These are phyloP conservation scores for Eupsittula cactorum DNA, from an alignment of 2,113 vertebrate species.

Conservation along the genomic window DNA sequence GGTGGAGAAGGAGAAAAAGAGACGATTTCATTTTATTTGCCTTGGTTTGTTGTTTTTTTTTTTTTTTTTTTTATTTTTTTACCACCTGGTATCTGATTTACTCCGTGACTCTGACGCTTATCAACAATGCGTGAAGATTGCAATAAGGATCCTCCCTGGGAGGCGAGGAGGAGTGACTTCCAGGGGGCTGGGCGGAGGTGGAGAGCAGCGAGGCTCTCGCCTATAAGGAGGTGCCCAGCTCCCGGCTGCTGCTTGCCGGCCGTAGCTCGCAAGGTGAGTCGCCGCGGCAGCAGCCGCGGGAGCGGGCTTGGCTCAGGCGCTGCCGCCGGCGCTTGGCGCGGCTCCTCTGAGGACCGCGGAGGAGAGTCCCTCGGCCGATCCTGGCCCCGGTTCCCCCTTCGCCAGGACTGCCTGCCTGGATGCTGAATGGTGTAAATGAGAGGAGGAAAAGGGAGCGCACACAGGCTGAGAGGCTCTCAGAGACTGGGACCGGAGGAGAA, in stretches of 20 bases:
- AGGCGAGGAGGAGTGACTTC: constrained; percentile 65
- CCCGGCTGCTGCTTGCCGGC: constrained; percentile 36
- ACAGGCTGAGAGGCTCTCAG: not conserved
- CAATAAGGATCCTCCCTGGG: constrained; percentile 68
- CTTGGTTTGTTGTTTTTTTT: no score
- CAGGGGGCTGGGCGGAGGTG: constrained; percentile 72
- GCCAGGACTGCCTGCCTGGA: not conserved
- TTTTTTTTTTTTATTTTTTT: not conserved
- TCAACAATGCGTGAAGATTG: constrained; percentile 26
- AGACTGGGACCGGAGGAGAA: constrained; percentile 26
- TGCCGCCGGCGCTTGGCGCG: not conserved
- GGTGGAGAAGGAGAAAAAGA: not conserved
- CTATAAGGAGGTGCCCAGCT: constrained; percentile 79
- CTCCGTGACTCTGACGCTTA: constrained; percentile 36
- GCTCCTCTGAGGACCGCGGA: not conserved
- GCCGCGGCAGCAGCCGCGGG: not conserved
- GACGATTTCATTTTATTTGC: not conserved
- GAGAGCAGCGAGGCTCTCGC: constrained; percentile 47
- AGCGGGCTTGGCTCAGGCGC: not conserved
- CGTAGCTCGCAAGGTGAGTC: constrained; percentile 24
- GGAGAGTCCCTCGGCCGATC: not conserved
- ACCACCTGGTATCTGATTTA: not conserved
- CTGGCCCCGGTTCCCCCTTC: not conserved
- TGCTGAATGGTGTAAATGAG: constrained; percentile 61
- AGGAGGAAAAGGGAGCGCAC: not conserved